phyloP scores from a whole-genome alignment of 2,113 vertebrate genomes.

The Phasianus colchicus region DNA sequence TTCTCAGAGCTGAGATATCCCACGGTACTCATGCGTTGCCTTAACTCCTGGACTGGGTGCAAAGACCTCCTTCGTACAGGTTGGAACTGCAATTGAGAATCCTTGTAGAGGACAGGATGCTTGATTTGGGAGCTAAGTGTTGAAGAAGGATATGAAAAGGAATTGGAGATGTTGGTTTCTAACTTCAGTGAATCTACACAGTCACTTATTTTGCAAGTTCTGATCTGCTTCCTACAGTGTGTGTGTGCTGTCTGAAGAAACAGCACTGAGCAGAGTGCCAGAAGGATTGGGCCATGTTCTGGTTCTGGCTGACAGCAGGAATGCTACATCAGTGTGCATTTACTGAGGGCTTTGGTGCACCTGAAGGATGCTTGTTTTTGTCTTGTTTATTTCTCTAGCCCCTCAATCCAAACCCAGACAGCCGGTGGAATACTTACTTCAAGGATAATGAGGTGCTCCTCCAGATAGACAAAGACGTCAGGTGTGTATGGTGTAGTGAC shows the following conservation, averaged over 20 bases:
- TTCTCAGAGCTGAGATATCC: neutral
- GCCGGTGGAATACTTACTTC: conserved; percentile 97
- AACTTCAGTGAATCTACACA: neutral
- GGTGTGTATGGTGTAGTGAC: conserved; percentile 74
- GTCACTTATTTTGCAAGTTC: neutral
- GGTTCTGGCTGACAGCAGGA: neutral
- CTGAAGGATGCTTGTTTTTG: neutral
- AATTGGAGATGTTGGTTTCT: neutral
- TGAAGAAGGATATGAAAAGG: neutral
- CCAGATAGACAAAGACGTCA: conserved; percentile 98
- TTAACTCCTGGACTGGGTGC: neutral
- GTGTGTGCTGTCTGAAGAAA: neutral
- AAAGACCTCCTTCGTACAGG: neutral
- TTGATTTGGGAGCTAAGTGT: neutral
- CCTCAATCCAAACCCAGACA: conserved; percentile 95
- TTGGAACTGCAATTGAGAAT: neutral
- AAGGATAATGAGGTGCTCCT: conserved; percentile 97
- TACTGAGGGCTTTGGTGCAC: neutral
- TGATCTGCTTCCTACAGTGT: neutral
- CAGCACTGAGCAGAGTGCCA: fast-evolving
- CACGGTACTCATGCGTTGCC: neutral
- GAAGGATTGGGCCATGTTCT: neutral
- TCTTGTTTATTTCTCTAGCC: conserved; percentile 79
- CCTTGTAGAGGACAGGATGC: neutral
- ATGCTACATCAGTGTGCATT: neutral